A percentile compares a stretch with the other conserved stretches of the same genome.
Conservation (phyloP, 1,140 invertebrate genomes). For the Sitobion miscanthi region DNA sequence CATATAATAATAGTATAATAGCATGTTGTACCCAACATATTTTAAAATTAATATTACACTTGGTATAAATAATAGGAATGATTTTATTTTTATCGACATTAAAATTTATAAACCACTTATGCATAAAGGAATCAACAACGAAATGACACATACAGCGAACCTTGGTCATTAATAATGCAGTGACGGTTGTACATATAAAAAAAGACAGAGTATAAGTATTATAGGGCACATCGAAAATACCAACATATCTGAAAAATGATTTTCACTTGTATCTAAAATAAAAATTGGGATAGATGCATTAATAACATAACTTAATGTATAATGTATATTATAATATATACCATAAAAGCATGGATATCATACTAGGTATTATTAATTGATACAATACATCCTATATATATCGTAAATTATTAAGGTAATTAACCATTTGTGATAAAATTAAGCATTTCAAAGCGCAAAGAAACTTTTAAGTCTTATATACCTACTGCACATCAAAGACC, state of each 20-base stretch:
- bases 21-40: background rate
- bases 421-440: background rate
- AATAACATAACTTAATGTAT: background rate
- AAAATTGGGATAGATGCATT: background rate
- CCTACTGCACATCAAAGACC: background rate
- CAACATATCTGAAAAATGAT: background rate
- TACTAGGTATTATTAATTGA: background rate
- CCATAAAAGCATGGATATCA: background rate
- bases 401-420: background rate
- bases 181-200: background rate
- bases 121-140: background rate
- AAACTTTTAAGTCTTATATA: background rate
- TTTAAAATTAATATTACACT: background rate
- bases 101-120: background rate
- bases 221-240: background rate
- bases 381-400: background rate
- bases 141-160: background rate
- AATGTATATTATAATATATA: background rate
- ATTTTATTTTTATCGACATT: conserved; percentile 1
- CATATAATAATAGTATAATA: background rate
- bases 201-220: background rate
- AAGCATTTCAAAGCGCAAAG: background rate
- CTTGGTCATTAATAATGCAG: background rate
- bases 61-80: background rate
- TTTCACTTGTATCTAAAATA: background rate